These are phyloP conservation scores for Acestrorhynchus altus DNA, from an alignment of 2,797 vertebrate species.

Conservation along the genomic window DNA sequence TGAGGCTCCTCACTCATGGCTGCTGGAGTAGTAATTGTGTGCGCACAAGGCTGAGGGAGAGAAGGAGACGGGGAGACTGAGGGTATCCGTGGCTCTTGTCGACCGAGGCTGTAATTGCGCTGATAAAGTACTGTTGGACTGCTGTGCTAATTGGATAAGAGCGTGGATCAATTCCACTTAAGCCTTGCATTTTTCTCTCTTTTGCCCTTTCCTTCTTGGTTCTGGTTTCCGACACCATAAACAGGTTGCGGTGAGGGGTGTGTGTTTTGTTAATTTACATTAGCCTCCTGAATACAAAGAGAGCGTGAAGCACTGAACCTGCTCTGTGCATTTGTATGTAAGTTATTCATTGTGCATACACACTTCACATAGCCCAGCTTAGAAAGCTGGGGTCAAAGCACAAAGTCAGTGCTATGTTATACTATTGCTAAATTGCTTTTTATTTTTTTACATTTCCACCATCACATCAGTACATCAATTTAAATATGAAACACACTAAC, in stretches of 20 bases:
- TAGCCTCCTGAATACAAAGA: background rate
- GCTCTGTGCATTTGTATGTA: background rate
- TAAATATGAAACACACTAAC: too few species aligned
- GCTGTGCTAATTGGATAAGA: constrained; percentile 79
- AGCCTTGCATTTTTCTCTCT: constrained; percentile 19
- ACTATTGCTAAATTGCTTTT: too few species aligned
- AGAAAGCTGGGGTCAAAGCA: too few species aligned
- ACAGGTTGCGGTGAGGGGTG: constrained; percentile 30
- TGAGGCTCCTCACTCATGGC: constrained; percentile 71
- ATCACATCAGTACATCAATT: too few species aligned
- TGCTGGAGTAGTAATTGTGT: constrained; percentile 59
- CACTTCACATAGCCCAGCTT: too few species aligned
- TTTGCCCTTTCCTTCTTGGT: constrained; percentile 65
- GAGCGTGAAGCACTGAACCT: background rate
- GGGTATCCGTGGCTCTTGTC: constrained; percentile 65
- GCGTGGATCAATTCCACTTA: constrained; percentile 72
- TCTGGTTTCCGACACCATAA: constrained; percentile 62
- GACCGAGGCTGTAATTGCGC: constrained; percentile 77
- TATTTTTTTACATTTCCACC: too few species aligned
- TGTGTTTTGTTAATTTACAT: background rate
- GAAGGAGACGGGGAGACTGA: constrained; percentile 3
- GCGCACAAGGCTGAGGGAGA: background rate
- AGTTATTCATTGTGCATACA: background rate
- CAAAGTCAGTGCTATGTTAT: too few species aligned
- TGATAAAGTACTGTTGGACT: constrained; percentile 78